Evolutionary conservation across 2,888 invertebrate genomes (phyloP), one percentile per base, ranked within the genome.

Genomic region (Pardosa pseudoannulata): DNA sequence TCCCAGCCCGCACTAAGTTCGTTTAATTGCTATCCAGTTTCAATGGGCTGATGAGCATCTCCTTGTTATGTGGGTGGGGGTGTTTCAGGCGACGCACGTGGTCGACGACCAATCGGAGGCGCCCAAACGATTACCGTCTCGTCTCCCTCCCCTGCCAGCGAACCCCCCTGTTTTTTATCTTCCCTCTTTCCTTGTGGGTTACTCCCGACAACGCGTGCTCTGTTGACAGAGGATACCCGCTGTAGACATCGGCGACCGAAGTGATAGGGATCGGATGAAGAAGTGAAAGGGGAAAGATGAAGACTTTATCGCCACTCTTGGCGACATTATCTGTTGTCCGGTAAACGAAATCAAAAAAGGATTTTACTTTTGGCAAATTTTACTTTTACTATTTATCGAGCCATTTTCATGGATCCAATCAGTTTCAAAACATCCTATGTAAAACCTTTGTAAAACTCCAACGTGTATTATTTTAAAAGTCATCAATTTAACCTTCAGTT

Each of bases 181-280:
- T 68, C 68, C n/a, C 68, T 28, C 41, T 56, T 56, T 56, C 56
- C 36, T 36, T 7, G 36, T 36, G 36, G 36, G 9, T 36, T 36
- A 9, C n/a, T n/a, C 19, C 72, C 64, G 65, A 73, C 73, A 68
- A 31, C 74, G 68, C 41, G 39, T n/a, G n/a, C 41, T 36, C 27
- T 31, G 81, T 81, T 75, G 81, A 81, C 81, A 81, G 81, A 81
- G 74, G 56, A 68, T 70, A 70, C 41, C 29, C 41, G 72, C 71
- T 29, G 62, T 50, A 81, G 81, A 81, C 75, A 62, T 70, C 75
- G 23, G 56, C 46, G 70, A 70, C 67, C 65, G 79, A 50, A 50
- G n/a, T 74, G 81, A 81, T 81, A 81, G 81, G 70, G 74, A 81
- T 81, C 81, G 75, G 50, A 36, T 9, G 23, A 23, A n/a, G n/a